A percentile compares a stretch with the other conserved stretches of the same genome.
These are phyloP conservation scores for Sphenopsis melanotis DNA, from an alignment of 2,797 vertebrate genomes.

Conservation along the genomic window DNA sequence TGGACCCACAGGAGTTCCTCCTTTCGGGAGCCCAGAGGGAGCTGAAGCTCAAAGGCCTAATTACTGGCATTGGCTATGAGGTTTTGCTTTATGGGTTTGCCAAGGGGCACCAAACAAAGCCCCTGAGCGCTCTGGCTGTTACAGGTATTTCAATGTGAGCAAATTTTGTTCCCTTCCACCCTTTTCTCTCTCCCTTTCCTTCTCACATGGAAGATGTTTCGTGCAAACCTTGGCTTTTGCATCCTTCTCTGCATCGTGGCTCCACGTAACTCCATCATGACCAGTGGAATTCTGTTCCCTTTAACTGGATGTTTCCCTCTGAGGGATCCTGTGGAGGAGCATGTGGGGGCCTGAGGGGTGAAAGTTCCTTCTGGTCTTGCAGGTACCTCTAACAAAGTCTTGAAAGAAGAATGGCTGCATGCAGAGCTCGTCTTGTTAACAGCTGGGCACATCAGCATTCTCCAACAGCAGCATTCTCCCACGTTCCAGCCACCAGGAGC, in stretches of 20 bases:
- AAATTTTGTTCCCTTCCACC: constrained; percentile 20
- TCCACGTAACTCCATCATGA: constrained; percentile 8
- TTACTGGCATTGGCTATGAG: constrained; percentile 98
- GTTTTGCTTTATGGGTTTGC: constrained; percentile 89
- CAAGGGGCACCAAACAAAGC: constrained; percentile 87
- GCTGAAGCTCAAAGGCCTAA: constrained; percentile 92
- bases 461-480: neutral
- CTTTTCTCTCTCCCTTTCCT: neutral
- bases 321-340: neutral
- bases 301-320: neutral
- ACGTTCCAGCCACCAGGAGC: neutral
- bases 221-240: constrained; percentile 51
- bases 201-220: constrained; percentile 6
- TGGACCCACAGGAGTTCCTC: constrained; percentile 91
- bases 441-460: neutral
- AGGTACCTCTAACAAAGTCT: neutral
- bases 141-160: constrained; percentile 86
- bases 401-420: neutral
- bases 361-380: neutral
- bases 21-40: constrained; percentile 87
- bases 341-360: neutral
- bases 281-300: neutral
- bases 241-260: constrained; percentile 34
- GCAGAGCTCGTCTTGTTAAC: neutral
- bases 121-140: constrained; percentile 88